Evolutionary conservation across 2,113 vertebrate species (phyloP), one percentile per base, ranked within the genome.

Genomic region (Oncorhynchus nerka): DNA sequence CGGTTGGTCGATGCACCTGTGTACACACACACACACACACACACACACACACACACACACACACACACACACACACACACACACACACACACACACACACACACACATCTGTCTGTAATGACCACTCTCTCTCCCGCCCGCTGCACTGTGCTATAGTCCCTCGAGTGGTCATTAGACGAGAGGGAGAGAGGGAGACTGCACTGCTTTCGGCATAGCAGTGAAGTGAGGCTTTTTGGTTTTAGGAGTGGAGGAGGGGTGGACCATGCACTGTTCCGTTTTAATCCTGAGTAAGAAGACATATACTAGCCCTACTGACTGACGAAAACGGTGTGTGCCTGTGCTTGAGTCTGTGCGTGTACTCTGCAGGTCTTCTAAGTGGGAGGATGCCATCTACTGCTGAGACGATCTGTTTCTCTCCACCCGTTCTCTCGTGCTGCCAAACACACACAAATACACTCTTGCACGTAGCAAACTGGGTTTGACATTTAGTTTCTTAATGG

Each of bases 161-260:
- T 81, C 19, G 93, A 93, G 93, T 91, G 87, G 91, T 94, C 93
- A 94, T 94, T 94, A 94, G 89, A 88, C 75, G 79, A 76, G 80
- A 86, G 85, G 72, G 79, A 85, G 79, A 90, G 83, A 87, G 79
- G n/a, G 20, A 7, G 83, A 89, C 81, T 11, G n/a, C 77, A 61
- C 80, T 51, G 84, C 82, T 84, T 85, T 85, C 22, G 61, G 84
- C 70, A 66, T 70, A 67, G 79, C 76, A 79, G 87, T 85, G 79
- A 85, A 74, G 76, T 73, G 68, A 22, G 59, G 72, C 81, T 87
- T 89, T 85, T 86, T 64, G 76, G 70, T 76, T 81, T 82, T 67
- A 76, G 66, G 67, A 64, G 75, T n/a, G 71, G 75, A 68, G 77
- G 69, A 30, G 75, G 74, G 78, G 79, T 83, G 82, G 80, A 77